Conservation (phyloP, 1,140 invertebrate genomes). For the Subanguina moxae region DNA sequence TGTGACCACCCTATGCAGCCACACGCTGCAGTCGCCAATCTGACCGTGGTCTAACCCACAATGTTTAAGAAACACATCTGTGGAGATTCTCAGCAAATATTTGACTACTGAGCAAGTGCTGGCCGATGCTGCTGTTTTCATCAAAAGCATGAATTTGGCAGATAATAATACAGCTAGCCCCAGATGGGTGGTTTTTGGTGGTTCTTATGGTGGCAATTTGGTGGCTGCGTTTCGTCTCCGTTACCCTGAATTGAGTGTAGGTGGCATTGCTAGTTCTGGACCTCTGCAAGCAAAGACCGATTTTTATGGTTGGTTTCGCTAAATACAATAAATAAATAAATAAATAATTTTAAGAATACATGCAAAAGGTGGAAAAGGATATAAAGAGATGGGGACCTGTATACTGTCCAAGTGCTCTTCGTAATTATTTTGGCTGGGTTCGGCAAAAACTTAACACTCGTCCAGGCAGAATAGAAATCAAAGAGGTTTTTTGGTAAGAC, state of each 20-base stretch:
- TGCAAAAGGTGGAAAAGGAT: constrained; percentile 3
- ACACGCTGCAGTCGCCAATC: too few relatives aligned
- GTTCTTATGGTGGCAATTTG: constrained; percentile 76
- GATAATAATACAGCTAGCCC: constrained; percentile 4
- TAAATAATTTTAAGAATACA: background rate
- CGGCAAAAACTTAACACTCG: background rate
- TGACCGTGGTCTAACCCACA: background rate
- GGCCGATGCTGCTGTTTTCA: constrained; percentile 26
- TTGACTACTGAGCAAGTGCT: constrained; percentile 27
- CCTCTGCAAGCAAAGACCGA: constrained; percentile 76
- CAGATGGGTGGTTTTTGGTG: constrained; percentile 32
- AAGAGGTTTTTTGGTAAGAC: constrained; percentile 2
- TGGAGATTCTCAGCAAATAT: constrained; percentile 21
- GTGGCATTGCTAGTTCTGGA: constrained; percentile 76
- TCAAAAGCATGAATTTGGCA: constrained; percentile 9
- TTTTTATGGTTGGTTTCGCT: constrained; percentile 63
- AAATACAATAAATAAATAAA: background rate
- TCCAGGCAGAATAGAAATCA: background rate
- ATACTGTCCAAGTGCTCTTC: background rate
- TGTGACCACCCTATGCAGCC: too few relatives aligned
- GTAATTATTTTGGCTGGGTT: background rate
- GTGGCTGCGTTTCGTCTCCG: constrained; percentile 82
- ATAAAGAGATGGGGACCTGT: background rate
- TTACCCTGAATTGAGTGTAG: constrained; percentile 79
- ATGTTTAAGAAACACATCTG: constrained; percentile 1